Conservation (phyloP, 2,113 vertebrate genomes). For the Axis porcinus region DNA sequence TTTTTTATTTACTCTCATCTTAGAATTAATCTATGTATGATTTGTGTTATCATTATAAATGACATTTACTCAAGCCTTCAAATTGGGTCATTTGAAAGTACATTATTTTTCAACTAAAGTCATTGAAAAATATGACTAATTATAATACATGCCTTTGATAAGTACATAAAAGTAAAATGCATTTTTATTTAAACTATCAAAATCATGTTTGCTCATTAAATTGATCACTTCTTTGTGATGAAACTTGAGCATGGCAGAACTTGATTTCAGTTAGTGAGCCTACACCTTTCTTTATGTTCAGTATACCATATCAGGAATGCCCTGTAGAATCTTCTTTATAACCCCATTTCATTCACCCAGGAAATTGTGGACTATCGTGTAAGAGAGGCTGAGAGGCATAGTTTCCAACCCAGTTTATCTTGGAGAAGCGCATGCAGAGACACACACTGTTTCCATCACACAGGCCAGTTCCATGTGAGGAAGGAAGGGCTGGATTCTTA, state of each 20-base stretch:
- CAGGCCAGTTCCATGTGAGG: not conserved
- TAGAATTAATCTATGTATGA: constrained; percentile 42
- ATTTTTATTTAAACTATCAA: not conserved
- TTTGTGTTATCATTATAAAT: constrained; percentile 40
- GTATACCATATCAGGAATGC: not conserved
- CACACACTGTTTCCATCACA: not conserved
- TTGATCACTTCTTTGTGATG: not conserved
- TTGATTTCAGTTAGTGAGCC: not conserved
- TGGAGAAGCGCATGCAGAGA: not conserved
- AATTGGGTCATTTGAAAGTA: constrained; percentile 19
- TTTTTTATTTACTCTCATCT: constrained; percentile 46
- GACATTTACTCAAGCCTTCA: not conserved
- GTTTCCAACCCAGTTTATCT: not conserved
- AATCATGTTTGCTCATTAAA: not conserved
- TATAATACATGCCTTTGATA: not conserved
- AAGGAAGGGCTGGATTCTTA: not conserved
- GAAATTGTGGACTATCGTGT: not conserved
- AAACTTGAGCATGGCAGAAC: not conserved
- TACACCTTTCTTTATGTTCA: not conserved
- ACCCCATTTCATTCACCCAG: not conserved
- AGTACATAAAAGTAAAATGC: constrained; percentile 12
- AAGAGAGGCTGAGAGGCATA: not conserved
- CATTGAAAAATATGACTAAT: constrained; percentile 2
- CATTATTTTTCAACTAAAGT: constrained; percentile 30
- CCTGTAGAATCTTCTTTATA: not conserved